Base-by-base conservation (phyloP, 2,888 invertebrate genomes). In the Euzophera pinguis region DNA sequence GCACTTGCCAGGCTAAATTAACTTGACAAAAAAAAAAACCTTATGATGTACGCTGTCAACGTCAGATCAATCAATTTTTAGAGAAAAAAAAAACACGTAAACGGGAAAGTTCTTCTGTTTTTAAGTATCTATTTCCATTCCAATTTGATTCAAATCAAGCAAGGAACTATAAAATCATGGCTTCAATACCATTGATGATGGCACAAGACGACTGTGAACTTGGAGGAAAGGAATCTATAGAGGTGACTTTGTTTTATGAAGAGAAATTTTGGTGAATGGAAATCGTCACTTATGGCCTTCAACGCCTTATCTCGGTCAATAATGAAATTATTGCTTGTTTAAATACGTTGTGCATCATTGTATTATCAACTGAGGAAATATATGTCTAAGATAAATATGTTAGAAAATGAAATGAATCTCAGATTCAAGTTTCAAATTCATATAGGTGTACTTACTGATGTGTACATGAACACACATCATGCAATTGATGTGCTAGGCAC, bases 161-260 rank as follows among this genome's bases (percentile, higher is more conserved):
- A 29, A 53, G 54, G 55, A 59, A 53, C 50, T 29, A 47, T 47
- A 34, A 29, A 51, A 76, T 59, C 53, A 88, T 89, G 88, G 85
- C 92, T 64, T 77, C 91, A 50, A 90, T 92, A 72, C 93, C 93
- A 8, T 77, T 94, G 61, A 92, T 94, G 78, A 88, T 92, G 58
- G 88, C 91, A 29, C 92, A 93, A 62, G 93, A 93, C 60, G 94
- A 94, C 73, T 92, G 92, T 61, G 94, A 94, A 69, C 84, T 91
- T 37, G 94, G 94, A 42, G 93, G 93, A 58, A 94, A 94, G 71
- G 92, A 92, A 67, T 87, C 80, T 47, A 81, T 90, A 12, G 82
- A 90, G 80, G 89, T 89, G 80, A 74, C 53, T 27, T 57, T 51
- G 12, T 42, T 34, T 32, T 35, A 48, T 45, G 52, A 16, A 49